Conservation (phyloP, 2,113 vertebrate genomes). For the Rissa tridactyla region DNA sequence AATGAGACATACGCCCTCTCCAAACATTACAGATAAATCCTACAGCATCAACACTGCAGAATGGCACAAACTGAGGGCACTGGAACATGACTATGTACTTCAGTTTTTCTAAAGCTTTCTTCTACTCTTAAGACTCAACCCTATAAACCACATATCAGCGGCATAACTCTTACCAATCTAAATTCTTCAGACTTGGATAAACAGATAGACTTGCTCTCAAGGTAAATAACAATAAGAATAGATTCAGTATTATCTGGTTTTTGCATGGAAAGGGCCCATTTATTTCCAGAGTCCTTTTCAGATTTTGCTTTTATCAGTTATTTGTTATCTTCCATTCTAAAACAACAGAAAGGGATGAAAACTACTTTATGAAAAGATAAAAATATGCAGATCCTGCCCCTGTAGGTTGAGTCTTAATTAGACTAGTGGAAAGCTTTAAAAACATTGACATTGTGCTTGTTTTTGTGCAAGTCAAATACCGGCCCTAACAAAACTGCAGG, state of each 20-base stretch:
- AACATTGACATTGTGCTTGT: constrained; percentile 33
- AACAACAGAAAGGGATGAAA: neutral
- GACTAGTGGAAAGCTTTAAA: neutral
- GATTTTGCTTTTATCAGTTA: neutral
- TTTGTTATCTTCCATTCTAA: neutral
- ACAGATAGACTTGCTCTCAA: neutral
- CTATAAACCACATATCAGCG: neutral
- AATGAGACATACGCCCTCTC: neutral
- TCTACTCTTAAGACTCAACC: neutral
- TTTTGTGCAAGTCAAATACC: neutral
- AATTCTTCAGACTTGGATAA: neutral
- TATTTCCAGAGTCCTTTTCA: neutral
- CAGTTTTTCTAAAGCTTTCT: neutral
- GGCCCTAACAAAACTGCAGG: neutral
- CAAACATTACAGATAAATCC: neutral
- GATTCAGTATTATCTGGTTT: neutral
- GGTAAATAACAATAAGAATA: neutral
- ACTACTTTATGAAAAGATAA: neutral
- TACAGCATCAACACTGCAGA: accelerated
- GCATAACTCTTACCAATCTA: neutral
- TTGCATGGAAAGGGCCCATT: neutral
- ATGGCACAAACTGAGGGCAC: neutral
- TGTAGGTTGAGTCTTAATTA: neutral
- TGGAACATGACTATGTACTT: neutral
- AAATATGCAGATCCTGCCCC: neutral